A percentile compares a stretch with the other conserved stretches of the same genome.
Conservation (phyloP, 1,140 invertebrate genomes). For the Meteorus sp. region DNA sequence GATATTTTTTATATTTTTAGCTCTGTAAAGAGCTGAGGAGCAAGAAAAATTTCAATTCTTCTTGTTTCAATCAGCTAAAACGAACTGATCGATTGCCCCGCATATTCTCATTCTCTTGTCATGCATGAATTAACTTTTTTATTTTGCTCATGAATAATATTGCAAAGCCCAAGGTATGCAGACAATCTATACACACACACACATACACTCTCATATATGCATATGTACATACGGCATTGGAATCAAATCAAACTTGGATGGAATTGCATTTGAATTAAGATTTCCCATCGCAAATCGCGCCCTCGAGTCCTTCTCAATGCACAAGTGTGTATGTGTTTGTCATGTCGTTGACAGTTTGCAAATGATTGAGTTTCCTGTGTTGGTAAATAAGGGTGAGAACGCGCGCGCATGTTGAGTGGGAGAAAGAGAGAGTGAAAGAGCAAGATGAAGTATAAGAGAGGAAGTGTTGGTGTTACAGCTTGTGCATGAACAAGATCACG, state of each 20-base stretch:
- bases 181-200: too few relatives aligned
- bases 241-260: slow-evolving; percentile 29
- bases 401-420: neutral
- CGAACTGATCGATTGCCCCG: neutral
- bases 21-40: too few relatives aligned
- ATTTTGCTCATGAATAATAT: too few relatives aligned
- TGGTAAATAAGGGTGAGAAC: slow-evolving; percentile 20
- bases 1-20: too few relatives aligned
- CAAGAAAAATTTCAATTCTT: neutral
- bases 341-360: slow-evolving; percentile 44
- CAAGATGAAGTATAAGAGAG: too few relatives aligned
- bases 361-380: slow-evolving; percentile 45
- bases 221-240: neutral
- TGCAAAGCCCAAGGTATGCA: too few relatives aligned
- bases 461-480: neutral
- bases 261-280: slow-evolving; percentile 37
- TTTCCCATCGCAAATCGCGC: slow-evolving; percentile 23
- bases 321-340: neutral
- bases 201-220: too few relatives aligned
- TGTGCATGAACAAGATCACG: slow-evolving; percentile 9
- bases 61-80: neutral
- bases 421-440: neutral
- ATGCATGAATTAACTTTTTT: too few relatives aligned
- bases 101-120: too few relatives aligned
- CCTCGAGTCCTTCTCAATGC: neutral